Base-by-base conservation (phyloP, 2,888 invertebrate species). In the Timandra comae region DNA sequence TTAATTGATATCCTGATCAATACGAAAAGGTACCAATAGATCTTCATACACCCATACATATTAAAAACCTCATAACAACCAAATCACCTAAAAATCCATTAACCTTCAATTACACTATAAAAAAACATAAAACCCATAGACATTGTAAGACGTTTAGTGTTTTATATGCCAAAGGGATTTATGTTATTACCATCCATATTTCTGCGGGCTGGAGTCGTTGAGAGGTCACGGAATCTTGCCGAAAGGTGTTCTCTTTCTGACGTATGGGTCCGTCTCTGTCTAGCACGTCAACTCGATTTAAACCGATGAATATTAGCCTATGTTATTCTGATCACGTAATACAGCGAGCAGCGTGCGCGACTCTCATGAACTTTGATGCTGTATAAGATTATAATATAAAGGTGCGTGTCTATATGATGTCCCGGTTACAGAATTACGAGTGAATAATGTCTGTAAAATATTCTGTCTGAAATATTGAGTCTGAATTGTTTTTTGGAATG, bases 131-230 rank as follows among this genome's bases (percentile, higher is more conserved):
- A 77, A 76, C 69, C 64, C 70, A 67, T 65, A 64, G 79, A 81
- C 78, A 72, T 75, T 73, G 66, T 62, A 63, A 75, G 77, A 71
- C 84, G 82, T 85, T 86, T 85, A 86, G 86, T 85, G 85, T 85
- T 86, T 86, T 86, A 86, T 86, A 86, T 82, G 81, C 84, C 78
- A 70, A 76, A 79, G 74, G 84, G 85, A 86, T 86, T 86, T 85
- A 86, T 84, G 81, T 85, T 86, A 86, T 85, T 86, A 80, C 85
- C 76, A 70, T 74, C 81, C 85, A 86, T 86, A 86, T 86, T 86
- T 86, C 76, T 84, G 70, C 72, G 73, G 77, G 72, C 80, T 72
- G 77, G 75, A 81, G 74, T 74, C 69, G 80, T 67, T 81, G 85
- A 85, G 80, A 85, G 84, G 85, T 84, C 85, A 84, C 85, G 81